Base-by-base conservation (phyloP, 2,888 invertebrate genomes). In the Eurois occulta region DNA sequence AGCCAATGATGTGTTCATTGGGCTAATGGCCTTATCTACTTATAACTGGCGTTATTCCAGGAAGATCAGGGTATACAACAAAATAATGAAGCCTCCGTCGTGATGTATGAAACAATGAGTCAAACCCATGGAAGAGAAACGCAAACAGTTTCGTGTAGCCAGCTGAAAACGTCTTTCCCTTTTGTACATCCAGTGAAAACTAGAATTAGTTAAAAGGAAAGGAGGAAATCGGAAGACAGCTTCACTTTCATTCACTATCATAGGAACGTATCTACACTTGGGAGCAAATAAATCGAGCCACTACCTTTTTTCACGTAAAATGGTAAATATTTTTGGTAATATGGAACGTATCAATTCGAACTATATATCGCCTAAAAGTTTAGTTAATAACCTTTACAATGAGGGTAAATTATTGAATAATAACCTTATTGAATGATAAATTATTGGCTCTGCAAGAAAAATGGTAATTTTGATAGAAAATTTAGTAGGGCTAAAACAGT, bases 201-300 rank as follows among this genome's bases (percentile, higher is more conserved):
- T 38, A 5, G 11, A 8, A 1, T 11, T 43, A 7, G n/a, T 8
- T 52, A 1, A n/a, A 64, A 58, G 18, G 18, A 35, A 48, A 35
- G 0, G 67, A 62, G n/a, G 41, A 78, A 72, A 70, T 75, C 60
- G 75, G 79, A 85, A 84, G 83, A 77, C 81, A 77, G 75, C 77
- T 80, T 80, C 83, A 74, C 72, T 72, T 70, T 83, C 75, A 73
- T 78, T 67, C 60, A 80, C 74, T 58, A 68, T 71, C 65, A 79
- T 78, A 81, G 64, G 72, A 80, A 78, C 72, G 73, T 75, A 77
- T 81, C 60, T 81, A n/a, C n/a, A n/a, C n/a, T n/a, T n/a, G n/a
- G n/a, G n/a, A n/a, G n/a, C n/a, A n/a, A n/a, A n/a, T n/a, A n/a
- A n/a, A n/a, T n/a, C n/a, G n/a, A n/a, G n/a, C n/a, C n/a, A n/a